Evolutionary conservation across 2,888 invertebrate genomes (phyloP), one percentile per base, ranked within the genome.

Genomic region (Acrobasis consociella): DNA sequence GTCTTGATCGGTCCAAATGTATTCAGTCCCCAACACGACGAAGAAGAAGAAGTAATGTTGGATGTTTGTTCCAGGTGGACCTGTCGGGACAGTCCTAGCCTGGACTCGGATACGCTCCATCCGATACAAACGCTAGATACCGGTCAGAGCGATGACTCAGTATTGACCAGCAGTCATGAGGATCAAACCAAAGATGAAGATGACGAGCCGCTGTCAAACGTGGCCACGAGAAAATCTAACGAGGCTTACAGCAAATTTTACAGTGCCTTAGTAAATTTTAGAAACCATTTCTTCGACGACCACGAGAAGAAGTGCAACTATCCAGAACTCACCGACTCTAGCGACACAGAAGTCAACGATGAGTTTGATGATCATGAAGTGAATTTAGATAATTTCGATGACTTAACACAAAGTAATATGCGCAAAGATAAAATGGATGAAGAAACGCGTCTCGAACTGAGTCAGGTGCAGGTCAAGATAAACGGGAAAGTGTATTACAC

Each of bases 401-500:
- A 92, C 70, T 71, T 91, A 52, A 78, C 86, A n/a, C 71, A 73
- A n/a, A 69, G 72, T 64, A 87, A 89, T 70, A 86, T 81, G 87
- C 76, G 90, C 10, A 78, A 80, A 52, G 84, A 83, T 67, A 72
- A 80, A 15, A 78, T 86, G 78, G 87, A 89, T 67, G 82, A 80
- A 3, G 77, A 72, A 58, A 86, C 87, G n/a, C 78, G 93, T 7
- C 60, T 65, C 10, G 87, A 86, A 64, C 71, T 89, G 9, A 73
- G 68, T 38, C 76, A 76, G 52, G 89, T 77, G 60, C 86, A 78
- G 63, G 74, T 71, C 5, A 93, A 91, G 58, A 77, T 89, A 0
- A 89, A 93, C 71, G 94, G 94, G 0, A 92, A 93, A 65, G 79
- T 90, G 9, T 93, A 88, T 71, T 95, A 94, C 75, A 88, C 90